Percentiles rank a stretch among this genome's conserved stretches.
Evolutionary conservation across 2,888 invertebrate species (phyloP).

Genomic region (Chaetogeoica ovagalla): DNA sequence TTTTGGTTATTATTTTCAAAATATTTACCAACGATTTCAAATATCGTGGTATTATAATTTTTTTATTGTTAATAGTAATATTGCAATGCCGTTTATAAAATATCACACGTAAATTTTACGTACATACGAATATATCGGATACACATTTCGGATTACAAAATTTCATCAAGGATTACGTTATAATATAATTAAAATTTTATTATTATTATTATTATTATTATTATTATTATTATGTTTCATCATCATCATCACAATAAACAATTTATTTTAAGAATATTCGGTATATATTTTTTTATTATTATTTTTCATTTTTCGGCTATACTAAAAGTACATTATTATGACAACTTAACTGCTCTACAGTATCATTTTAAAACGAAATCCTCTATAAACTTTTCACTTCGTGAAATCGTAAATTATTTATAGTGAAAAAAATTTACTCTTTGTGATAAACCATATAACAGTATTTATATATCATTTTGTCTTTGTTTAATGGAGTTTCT

Average conservation of each 20-base stretch:
- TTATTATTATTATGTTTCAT: no score
- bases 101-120: no score
- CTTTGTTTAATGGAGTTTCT: neutral
- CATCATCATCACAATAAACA: neutral
- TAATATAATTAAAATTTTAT: no score
- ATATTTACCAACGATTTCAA: no score
- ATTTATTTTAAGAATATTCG: neutral
- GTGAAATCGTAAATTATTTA: conserved; percentile 6
- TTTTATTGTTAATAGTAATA: no score
- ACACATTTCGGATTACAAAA: no score
- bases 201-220: no score
- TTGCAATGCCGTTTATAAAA: no score
- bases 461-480: neutral
- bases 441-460: neutral
- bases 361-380: neutral
- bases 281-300: neutral
- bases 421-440: neutral
- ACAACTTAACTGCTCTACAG: neutral
- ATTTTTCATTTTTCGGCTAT: neutral
- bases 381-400: neutral
- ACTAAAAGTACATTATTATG: neutral
- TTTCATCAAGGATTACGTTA: no score
- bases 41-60: no score
- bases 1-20: no score
- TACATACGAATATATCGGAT: no score